Base-by-base conservation (phyloP, 2,888 invertebrate species). In the Cosmorhoe ocellata region DNA sequence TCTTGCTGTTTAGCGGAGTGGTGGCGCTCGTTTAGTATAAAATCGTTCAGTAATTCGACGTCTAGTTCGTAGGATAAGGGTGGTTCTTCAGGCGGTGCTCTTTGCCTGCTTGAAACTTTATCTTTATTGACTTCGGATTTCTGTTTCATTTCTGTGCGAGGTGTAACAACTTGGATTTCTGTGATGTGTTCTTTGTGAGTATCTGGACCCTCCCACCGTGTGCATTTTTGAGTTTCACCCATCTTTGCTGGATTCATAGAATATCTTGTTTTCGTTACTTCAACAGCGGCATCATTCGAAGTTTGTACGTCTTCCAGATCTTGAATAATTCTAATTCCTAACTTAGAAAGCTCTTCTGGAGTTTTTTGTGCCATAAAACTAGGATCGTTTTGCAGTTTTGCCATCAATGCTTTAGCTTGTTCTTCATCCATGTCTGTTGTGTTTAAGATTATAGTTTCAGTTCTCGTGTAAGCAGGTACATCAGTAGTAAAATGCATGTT, bases 161-260 rank as follows among this genome's bases (percentile, higher is more conserved):
- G 91, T 10, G 92, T 92, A 1, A 92, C 81, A 0, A 95, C 94
- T 79, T 94, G 93, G 50, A 95, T 95, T 81, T 95, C 95, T 31
- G 94, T 95, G 26, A 95, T 91, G 68, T 94, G 94, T 18, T 93
- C 93, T 66, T 91, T 79, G 28, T 48, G 51, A 30, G 41, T 40
- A n/a, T 50, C 51, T 68, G 49, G 74, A 64, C 51, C 57, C 28
- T 74, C 77, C 5, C 64, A 61, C 66, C 71, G 75, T 11, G 64
- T 61, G 36, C 73, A 73, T 58, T 84, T 89, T 58, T 88, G 81
- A 32, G 80, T 74, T 31, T 86, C 77, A 37, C 87, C 78, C 31
- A 91, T 84, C n/a, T 75, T 69, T 18, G 81, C 60, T 0, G 89
- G 83, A 49, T 90, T 85, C 5, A 91, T 84, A 0, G 89, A 76